phyloP scores from a whole-genome alignment of 2,888 invertebrate genomes.

The Monoplex corrugatus region DNA sequence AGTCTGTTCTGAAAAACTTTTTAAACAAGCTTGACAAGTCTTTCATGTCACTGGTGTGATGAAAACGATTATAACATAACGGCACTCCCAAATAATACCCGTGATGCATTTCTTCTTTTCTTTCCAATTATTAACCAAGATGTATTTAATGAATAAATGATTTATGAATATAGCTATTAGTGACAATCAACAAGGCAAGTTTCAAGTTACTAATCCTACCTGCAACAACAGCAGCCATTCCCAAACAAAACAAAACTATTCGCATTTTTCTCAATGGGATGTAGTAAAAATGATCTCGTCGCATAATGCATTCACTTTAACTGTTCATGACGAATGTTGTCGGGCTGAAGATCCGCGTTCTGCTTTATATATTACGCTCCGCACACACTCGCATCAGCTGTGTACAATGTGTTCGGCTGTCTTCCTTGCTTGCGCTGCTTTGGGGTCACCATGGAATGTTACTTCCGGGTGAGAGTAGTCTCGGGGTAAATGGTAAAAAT shows the following conservation, averaged over 20 bases:
- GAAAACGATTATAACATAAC: no score
- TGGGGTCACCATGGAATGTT: constrained; percentile 32
- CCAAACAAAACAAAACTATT: constrained; percentile 24
- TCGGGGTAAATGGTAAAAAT: neutral
- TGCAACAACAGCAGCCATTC: constrained; percentile 31
- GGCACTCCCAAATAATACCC: no score
- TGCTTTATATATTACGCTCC: neutral
- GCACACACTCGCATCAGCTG: neutral
- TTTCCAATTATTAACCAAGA: no score
- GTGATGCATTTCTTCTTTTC: no score
- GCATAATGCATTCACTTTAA: constrained; percentile 11
- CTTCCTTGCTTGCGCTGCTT: neutral
- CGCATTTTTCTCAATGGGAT: constrained; percentile 46
- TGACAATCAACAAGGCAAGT: neutral
- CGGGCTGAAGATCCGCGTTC: neutral
- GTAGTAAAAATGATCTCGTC: constrained; percentile 34
- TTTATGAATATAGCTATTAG: neutral
- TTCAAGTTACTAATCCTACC: neutral
- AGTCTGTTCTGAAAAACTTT: no score
- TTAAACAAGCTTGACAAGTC: no score
- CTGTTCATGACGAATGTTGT: constrained; percentile 26
- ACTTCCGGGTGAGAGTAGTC: constrained; percentile 26
- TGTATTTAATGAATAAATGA: no score
- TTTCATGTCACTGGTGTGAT: no score
- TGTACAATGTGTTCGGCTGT: neutral